phyloP scores from a whole-genome alignment of 2,888 invertebrate genomes.

The Hypomecis atomaria region DNA sequence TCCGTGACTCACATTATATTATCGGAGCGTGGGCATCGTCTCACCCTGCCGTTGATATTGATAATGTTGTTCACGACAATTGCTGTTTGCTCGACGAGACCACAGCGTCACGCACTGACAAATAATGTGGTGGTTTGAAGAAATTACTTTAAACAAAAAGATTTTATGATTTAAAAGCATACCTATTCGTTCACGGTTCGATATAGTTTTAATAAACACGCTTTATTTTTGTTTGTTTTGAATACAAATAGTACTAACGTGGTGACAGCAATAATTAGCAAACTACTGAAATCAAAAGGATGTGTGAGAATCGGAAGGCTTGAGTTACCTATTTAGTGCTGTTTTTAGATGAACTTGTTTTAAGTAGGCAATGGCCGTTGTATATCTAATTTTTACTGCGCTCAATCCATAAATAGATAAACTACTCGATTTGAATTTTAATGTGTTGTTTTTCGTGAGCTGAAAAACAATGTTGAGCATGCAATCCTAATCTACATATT shows the following conservation, averaged over 20 bases:
- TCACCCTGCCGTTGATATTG: slow-evolving; percentile 65
- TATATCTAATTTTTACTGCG: slow-evolving; percentile 34
- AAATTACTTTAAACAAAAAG: no score
- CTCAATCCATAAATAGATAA: slow-evolving; percentile 37
- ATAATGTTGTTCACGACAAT: slow-evolving; percentile 54
- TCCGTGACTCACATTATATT: slow-evolving; percentile 74
- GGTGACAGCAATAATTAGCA: no score
- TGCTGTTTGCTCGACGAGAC: slow-evolving; percentile 38
- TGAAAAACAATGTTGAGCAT: slow-evolving; percentile 4
- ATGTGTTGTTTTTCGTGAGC: slow-evolving; percentile 17
- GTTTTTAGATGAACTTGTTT: slow-evolving; percentile 48
- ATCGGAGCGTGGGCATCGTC: slow-evolving; percentile 66
- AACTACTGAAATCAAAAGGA: no score
- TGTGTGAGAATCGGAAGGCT: no score
- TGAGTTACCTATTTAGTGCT: slow-evolving; percentile 15
- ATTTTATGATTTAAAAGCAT: no score
- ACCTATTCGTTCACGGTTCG: no score
- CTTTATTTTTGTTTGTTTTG: no score
- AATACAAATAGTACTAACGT: no score
- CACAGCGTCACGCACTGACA: slow-evolving; percentile 25
- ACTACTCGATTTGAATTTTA: slow-evolving; percentile 31
- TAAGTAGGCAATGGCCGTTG: slow-evolving; percentile 35
- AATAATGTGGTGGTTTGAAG: no score
- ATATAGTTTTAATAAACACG: no score
- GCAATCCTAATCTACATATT: background rate